Conservation (phyloP, 2,113 vertebrate species). For the Poecilia latipinna region DNA sequence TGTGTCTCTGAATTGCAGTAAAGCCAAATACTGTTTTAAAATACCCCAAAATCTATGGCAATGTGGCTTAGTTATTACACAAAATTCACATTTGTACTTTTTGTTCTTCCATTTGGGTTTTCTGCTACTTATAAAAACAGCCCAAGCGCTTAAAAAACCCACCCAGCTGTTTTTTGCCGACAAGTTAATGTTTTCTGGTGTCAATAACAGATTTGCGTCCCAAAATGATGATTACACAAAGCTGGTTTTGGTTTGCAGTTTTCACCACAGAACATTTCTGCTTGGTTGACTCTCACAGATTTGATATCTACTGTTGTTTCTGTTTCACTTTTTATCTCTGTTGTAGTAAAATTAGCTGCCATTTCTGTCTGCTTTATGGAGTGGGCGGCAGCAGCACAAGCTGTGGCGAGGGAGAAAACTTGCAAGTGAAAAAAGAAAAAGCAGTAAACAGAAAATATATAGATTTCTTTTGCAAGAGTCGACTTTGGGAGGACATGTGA, state of each 20-base stretch:
- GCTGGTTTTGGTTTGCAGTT: background rate
- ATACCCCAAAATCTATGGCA: too few species aligned
- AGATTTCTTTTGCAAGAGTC: background rate
- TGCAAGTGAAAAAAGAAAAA: background rate
- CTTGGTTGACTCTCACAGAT: background rate
- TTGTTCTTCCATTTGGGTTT: too few species aligned
- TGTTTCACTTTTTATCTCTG: background rate
- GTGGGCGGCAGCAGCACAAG: background rate
- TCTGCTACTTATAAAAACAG: too few species aligned
- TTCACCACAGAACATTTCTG: background rate
- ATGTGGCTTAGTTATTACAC: background rate
- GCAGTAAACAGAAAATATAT: background rate
- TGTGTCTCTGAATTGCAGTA: background rate
- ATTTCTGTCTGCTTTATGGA: background rate
- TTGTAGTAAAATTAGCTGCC: background rate
- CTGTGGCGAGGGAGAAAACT: background rate
- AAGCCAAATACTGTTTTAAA: background rate
- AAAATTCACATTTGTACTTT: background rate
- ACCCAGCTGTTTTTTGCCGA: too few species aligned
- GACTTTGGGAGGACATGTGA: background rate
- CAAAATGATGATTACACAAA: background rate
- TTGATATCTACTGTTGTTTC: background rate
- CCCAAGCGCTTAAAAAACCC: too few species aligned
- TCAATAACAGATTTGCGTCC: background rate
- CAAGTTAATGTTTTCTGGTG: too few species aligned